Evolutionary conservation across 2,797 vertebrate species (phyloP).

Genomic region (Odontamblyopus lacepedii): DNA sequence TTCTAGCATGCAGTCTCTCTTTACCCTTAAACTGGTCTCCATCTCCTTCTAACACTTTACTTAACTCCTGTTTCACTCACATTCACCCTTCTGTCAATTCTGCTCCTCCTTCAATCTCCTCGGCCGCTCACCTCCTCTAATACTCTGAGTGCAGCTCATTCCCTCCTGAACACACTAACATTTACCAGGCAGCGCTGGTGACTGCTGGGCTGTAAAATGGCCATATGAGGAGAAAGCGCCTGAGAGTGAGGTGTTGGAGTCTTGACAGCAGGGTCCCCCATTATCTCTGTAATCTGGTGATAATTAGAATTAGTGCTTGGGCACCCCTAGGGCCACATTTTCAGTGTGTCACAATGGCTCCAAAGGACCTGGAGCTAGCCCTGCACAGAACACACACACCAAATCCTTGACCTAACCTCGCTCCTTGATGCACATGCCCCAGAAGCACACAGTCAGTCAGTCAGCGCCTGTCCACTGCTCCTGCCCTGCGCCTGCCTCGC

Average conservation of each 20-base stretch:
- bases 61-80: constrained; percentile 71
- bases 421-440: constrained; percentile 44
- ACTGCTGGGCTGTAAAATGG: constrained; percentile 81
- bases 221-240: constrained; percentile 64
- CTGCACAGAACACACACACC: constrained; percentile 39
- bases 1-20: constrained; percentile 62
- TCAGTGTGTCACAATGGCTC: constrained; percentile 71
- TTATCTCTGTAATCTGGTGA: constrained; percentile 83
- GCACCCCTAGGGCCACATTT: constrained; percentile 66
- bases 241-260: constrained; percentile 69
- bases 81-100: constrained; percentile 71
- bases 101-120: constrained; percentile 72
- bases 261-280: constrained; percentile 74
- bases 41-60: constrained; percentile 71
- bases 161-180: constrained; percentile 64
- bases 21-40: constrained; percentile 70
- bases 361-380: constrained; percentile 65
- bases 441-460: constrained; percentile 31
- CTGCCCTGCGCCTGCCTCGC: constrained; percentile 51
- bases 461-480: constrained; percentile 32
- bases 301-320: constrained; percentile 80
- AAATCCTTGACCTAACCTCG: constrained; percentile 61
- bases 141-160: constrained; percentile 72
- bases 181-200: constrained; percentile 67
- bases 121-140: constrained; percentile 65